Evolutionary conservation across 2,113 vertebrate species (phyloP).

Genomic region (Prionailurus viverrinus): DNA sequence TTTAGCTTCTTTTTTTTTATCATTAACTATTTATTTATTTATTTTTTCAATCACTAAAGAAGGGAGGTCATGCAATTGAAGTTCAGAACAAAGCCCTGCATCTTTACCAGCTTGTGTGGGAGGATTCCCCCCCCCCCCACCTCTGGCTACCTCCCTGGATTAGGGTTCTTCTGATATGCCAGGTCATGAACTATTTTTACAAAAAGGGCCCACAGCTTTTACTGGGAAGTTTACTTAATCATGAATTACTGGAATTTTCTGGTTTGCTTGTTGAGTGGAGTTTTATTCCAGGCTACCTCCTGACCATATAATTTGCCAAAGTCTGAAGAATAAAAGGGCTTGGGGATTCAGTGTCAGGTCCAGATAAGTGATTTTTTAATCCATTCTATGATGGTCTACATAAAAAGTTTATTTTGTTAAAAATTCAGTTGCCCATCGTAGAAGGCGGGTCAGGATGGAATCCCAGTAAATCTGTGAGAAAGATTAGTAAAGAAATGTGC

Average conservation of each 20-base stretch:
- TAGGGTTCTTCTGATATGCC: constrained; percentile 1
- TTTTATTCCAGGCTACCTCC: constrained; percentile 54
- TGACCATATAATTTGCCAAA: constrained; percentile 58
- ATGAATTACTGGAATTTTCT: constrained; percentile 71
- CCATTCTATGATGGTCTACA: neutral
- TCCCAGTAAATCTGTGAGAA: constrained; percentile 4
- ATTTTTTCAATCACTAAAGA: neutral
- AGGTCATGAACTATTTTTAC: constrained; percentile 60
- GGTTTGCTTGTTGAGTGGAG: neutral
- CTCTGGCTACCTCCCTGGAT: constrained; percentile 31
- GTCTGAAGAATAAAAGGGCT: constrained; percentile 32
- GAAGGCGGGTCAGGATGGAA: neutral
- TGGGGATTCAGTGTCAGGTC: neutral
- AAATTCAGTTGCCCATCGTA: constrained; percentile 26
- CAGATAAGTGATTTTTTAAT: constrained; percentile 33
- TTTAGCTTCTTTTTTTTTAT: constrained; percentile 64
- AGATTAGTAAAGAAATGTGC: neutral
- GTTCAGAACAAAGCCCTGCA: constrained; percentile 49
- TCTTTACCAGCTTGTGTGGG: neutral
- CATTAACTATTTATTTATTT: neutral
- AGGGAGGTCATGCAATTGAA: neutral
- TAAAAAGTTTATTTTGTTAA: constrained; percentile 48
- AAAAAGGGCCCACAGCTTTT: constrained; percentile 41
- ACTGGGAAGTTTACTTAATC: constrained; percentile 63
- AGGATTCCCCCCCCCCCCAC: neutral